Evolutionary conservation across 2,888 invertebrate species (phyloP).

Genomic region (Thymelicus sylvestris): DNA sequence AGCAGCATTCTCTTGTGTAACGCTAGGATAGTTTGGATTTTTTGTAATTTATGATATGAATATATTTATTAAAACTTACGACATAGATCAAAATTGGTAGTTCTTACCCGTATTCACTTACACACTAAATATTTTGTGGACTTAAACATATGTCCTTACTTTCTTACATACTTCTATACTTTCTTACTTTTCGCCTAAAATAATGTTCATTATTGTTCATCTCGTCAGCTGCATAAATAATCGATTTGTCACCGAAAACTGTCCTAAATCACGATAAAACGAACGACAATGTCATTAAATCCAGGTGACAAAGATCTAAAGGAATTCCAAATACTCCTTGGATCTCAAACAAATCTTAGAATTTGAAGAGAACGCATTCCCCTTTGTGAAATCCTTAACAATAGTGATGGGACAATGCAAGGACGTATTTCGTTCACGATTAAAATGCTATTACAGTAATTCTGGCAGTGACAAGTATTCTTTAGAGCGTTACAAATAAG

Average conservation of each 20-base stretch:
- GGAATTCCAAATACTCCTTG: constrained; percentile 47
- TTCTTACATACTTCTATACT: too few species aligned
- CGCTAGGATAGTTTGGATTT: too few species aligned
- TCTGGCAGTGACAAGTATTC: constrained; percentile 36
- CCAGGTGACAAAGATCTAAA: constrained; percentile 53
- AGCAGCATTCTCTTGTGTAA: too few species aligned
- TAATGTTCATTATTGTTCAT: too few species aligned
- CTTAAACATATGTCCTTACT: too few species aligned
- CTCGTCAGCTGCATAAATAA: constrained; percentile 25
- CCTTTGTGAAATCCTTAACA: constrained; percentile 65
- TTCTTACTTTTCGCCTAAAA: too few species aligned
- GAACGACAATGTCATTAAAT: constrained; percentile 24
- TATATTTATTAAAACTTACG: too few species aligned
- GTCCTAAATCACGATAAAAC: constrained; percentile 25
- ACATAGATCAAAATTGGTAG: too few species aligned
- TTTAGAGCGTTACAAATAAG: constrained; percentile 34
- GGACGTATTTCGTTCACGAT: constrained; percentile 79
- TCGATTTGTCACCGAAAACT: constrained; percentile 20
- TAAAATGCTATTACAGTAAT: constrained; percentile 72
- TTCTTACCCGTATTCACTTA: too few species aligned
- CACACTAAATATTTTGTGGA: too few species aligned
- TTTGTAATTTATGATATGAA: too few species aligned
- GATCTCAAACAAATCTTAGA: constrained; percentile 59
- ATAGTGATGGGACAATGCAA: constrained; percentile 77
- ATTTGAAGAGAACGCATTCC: constrained; percentile 61